Base-by-base conservation (phyloP, 1,140 invertebrate species). In the Chlorops oryzae region DNA sequence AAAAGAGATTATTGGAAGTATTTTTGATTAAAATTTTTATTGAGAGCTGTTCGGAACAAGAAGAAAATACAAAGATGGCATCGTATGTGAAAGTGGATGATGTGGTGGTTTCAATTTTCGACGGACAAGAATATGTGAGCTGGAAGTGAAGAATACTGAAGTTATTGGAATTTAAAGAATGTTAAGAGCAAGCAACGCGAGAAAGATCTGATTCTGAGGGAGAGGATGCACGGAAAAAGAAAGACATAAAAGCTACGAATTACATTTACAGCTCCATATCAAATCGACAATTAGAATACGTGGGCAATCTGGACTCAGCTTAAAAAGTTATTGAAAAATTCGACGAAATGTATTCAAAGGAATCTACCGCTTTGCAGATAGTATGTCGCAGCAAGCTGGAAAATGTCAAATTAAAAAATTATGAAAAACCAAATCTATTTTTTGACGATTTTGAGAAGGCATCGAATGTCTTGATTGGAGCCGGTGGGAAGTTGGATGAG, bases 371-470 rank as follows among this genome's bases (percentile, higher is more conserved):
- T 3, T 45, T 65, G 18, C 61, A 65, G 42, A 63, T 65, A n/a
- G 27, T 65, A 12, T 59, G 51, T 28, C 35, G 62, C 51, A 54
- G 54, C 46, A 59, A 56, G 10, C 20, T 64, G 6, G 56, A 65
- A 57, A 56, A 34, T n/a, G 10, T 65, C 1, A 60, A 45, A 41
- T 42, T 61, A 22, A 63, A 60, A 47, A 45, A 61, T 49, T 65
- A 34, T 28, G 15, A 2, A 24, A 32, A 62, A 15, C 5, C 32
- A 0, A 22, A 38, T 7, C 15, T 12, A 38, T 68, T 65, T 51
- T 65, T 68, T 40, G 45, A 38, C 51, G 59, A 60, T 23, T 65
- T 69, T 50, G 63, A 69, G 41, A 68, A 59, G 50, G 9, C 54
- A 21, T 41, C 55, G 17, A 63, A 63, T 37, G 56, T 54, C 35